phyloP scores from a whole-genome alignment of 2,888 invertebrate species.

The Empis livida region DNA sequence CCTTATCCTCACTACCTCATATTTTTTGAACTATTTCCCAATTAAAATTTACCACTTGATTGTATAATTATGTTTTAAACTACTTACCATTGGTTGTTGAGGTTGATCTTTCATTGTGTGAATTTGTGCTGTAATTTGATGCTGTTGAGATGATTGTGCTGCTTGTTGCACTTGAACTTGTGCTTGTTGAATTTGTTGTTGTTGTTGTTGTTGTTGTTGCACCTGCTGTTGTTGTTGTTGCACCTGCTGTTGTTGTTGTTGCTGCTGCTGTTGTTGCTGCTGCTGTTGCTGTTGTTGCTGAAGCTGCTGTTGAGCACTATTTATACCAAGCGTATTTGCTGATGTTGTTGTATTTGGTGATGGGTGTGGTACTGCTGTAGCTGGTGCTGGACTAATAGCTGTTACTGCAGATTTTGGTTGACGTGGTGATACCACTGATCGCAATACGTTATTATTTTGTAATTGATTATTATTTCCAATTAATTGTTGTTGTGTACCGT shows the following conservation, averaged over 20 bases:
- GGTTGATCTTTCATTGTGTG: conserved; percentile 39
- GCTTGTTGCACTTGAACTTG: conserved; percentile 5
- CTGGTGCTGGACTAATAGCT: conserved; percentile 17
- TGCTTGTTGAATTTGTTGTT: conserved; percentile 5
- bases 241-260: conserved; percentile 13
- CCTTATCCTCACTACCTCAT: no score
- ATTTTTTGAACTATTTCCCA: no score
- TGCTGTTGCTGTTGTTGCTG: conserved; percentile 7
- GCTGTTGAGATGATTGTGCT: background rate
- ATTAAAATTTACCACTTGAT: no score
- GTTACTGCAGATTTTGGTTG: conserved; percentile 13
- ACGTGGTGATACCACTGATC: conserved; percentile 14
- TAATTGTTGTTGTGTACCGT: background rate
- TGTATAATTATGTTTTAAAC: background rate
- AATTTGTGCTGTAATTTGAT: conserved; percentile 38
- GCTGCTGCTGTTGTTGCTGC: conserved; percentile 5
- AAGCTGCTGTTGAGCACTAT: conserved; percentile 1
- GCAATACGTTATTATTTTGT: conserved; percentile 11
- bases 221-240: conserved; percentile 14
- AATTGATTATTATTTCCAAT: conserved; percentile 2
- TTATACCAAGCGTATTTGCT: conserved; percentile 11
- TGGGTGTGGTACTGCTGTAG: conserved; percentile 16
- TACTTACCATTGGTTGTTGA: conserved; percentile 28
- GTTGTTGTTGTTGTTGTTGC: conserved; percentile 7
- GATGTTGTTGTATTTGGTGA: conserved; percentile 16